Conservation (phyloP, 2,888 invertebrate species). For the Podabrus alpinus region DNA sequence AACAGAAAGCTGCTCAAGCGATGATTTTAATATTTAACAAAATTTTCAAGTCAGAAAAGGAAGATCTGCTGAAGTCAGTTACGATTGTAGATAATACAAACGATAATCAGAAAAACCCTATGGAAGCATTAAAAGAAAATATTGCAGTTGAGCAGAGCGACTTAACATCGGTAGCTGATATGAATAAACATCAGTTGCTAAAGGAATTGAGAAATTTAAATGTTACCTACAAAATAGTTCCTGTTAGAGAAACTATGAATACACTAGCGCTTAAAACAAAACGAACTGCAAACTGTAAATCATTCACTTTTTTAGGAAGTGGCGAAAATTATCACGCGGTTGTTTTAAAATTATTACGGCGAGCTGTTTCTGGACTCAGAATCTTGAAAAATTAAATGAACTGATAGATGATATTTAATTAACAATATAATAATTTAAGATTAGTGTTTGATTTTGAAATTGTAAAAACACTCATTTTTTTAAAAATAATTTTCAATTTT, state of each 20-base stretch:
- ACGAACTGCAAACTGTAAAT: not conserved
- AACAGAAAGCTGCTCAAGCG: slow-evolving; percentile 54
- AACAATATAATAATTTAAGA: too few species aligned
- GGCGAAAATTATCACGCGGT: not conserved
- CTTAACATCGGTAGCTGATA: not conserved
- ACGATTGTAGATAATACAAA: not conserved
- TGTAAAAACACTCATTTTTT: too few species aligned
- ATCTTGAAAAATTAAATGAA: not conserved
- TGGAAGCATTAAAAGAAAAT: not conserved
- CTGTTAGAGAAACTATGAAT: not conserved
- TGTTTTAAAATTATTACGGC: not conserved
- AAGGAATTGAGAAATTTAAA: not conserved
- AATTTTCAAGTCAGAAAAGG: not conserved
- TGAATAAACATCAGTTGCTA: not conserved
- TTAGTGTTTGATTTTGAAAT: too few species aligned
- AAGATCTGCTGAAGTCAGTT: not conserved
- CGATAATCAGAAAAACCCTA: not conserved
- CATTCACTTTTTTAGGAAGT: not conserved
- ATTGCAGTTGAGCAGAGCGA: not conserved
- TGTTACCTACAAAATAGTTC: not conserved
- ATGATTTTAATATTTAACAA: slow-evolving; percentile 28
- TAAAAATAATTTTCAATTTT: too few species aligned
- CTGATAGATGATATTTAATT: not conserved
- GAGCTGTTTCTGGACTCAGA: not conserved
- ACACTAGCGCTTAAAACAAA: not conserved